phyloP scores from a whole-genome alignment of 1,140 invertebrate species.

The Coboldia fuscipes region DNA sequence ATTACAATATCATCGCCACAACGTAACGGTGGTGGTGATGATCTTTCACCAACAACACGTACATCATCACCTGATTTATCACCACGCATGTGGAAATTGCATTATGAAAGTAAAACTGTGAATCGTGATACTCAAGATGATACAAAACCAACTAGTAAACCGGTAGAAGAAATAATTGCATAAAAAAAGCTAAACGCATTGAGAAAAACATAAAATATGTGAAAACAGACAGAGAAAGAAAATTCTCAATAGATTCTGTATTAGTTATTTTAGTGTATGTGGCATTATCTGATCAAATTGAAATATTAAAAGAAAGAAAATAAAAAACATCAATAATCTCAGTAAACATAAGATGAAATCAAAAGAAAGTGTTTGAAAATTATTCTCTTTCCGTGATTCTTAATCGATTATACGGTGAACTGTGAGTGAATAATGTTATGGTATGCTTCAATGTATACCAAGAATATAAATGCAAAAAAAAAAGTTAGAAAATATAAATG shows the following conservation, averaged over 20 bases:
- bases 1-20: background rate
- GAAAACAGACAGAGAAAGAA: no score
- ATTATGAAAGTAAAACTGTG: constrained; percentile 18
- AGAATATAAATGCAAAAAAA: background rate
- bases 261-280: no score
- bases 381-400: background rate
- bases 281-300: background rate
- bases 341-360: background rate
- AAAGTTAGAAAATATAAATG: background rate
- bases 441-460: background rate
- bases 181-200: background rate
- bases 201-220: background rate
- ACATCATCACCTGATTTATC: constrained; percentile 1
- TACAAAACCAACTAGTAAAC: background rate
- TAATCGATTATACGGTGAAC: background rate
- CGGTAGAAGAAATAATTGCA: constrained; percentile 1
- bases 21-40: constrained; percentile 1
- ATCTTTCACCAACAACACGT: background rate
- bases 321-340: background rate
- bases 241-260: no score
- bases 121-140: background rate
- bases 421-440: background rate
- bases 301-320: background rate
- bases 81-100: constrained; percentile 19
- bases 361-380: background rate